Base-by-base conservation (phyloP, 2,113 vertebrate genomes). In the Ovibos moschatus region DNA sequence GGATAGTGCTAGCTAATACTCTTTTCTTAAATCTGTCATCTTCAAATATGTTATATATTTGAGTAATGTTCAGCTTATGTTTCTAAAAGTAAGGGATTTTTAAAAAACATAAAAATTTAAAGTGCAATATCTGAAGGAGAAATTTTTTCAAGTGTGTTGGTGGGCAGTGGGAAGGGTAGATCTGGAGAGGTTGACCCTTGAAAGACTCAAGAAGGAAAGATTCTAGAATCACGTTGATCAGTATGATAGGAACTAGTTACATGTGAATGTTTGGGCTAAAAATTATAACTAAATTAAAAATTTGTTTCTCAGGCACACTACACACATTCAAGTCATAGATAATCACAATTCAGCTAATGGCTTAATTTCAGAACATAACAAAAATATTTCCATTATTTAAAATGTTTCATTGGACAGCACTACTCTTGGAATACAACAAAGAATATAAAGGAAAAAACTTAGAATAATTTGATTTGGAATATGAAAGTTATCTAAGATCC, bases 1-100 rank as follows among this genome's bases (percentile, higher is more conserved):
- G 58, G 0, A 94, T 67, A 91, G 1, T 92, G 40, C 16, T 82
- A 76, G 33, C 27, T 76, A 81, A 88, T 3, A 23, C 84, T 47
- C 43, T 92, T 58, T 92, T 96, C 92, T 96, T 25, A 97, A 40
- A 94, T 23, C 27, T 58, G 13, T 45, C 50, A 91, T 64, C 86
- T 93, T 64, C 36, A 85, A 27, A 57, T 16, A 57, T 19, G 64
- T 55, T 16, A 76, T 85, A 76, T 87, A 62, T 85, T 96, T 62
- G n/a, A 95, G 43, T 89, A 88, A 47, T 62, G 19, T 64, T 94
- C 50, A 84, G 27, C 23, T 60, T 85, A 25, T 78, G 28, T 71
- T 93, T 13, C 43, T 90, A 53, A 96, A 95, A 88, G 85, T 10
- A 1, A 96, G 45, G 30, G n/a, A 16, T 86, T 82, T 94, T 76